phyloP scores from a whole-genome alignment of 2,797 vertebrate genomes.

The Brachyalestes nurse region DNA sequence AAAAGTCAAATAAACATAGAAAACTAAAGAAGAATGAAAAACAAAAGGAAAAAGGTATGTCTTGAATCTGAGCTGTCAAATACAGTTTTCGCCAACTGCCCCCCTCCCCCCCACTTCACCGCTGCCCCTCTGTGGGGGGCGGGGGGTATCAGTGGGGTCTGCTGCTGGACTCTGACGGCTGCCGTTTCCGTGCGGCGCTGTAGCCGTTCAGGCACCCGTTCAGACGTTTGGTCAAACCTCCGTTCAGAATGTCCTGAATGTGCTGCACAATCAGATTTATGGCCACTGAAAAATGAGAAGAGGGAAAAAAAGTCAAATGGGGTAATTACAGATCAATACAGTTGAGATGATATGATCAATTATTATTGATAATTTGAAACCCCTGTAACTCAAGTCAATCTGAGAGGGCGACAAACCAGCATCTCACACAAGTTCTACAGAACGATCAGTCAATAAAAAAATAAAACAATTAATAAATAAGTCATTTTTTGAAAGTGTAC shows the following conservation, averaged over 20 bases:
- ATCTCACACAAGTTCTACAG: no score
- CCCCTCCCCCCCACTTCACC: slow-evolving; percentile 25
- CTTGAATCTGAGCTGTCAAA: slow-evolving; percentile 56
- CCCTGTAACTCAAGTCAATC: no score
- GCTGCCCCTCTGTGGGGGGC: slow-evolving; percentile 18
- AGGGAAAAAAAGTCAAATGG: neutral
- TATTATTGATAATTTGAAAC: no score
- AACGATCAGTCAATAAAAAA: no score
- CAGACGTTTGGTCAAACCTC: slow-evolving; percentile 86
- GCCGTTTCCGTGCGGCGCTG: slow-evolving; percentile 76
- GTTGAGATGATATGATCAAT: no score
- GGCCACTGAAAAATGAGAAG: slow-evolving; percentile 80
- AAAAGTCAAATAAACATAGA: neutral
- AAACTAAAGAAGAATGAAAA: slow-evolving; percentile 38
- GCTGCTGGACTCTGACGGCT: slow-evolving; percentile 88
- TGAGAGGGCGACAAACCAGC: no score
- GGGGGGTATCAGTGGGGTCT: slow-evolving; percentile 83
- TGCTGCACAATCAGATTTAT: slow-evolving; percentile 97
- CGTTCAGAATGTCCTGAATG: slow-evolving; percentile 95
- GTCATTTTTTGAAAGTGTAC: no score
- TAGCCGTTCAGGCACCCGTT: slow-evolving; percentile 84
- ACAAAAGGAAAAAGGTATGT: slow-evolving; percentile 55
- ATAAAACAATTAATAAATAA: no score
- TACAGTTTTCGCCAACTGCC: slow-evolving; percentile 54
- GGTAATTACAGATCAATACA: neutral